Base-by-base conservation (phyloP, 2,113 vertebrate species). In the Nyctibius bracteatus region DNA sequence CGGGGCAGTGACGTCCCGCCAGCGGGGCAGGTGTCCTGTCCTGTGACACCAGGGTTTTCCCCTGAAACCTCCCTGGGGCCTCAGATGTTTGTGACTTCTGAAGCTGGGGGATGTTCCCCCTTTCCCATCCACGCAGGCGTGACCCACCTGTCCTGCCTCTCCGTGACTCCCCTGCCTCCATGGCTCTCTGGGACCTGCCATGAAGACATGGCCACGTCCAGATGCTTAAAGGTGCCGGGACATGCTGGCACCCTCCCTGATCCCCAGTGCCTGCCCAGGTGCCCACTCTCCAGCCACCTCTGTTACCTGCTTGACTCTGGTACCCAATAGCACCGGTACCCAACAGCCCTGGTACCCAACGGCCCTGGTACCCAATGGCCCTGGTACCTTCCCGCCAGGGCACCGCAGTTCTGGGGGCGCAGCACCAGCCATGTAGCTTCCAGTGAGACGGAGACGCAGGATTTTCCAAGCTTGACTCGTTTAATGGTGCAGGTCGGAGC, bases 191-290 rank as follows among this genome's bases (percentile, higher is more conserved):
- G 30, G 35, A 51, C 44, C 24, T 8, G n/a, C 35, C 19, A 0
- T 2, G 8, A 66, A 37, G 37, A 31, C 3, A 5, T 12, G 41
- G 51, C 41, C 6, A 1, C 5, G 4, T 19, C 21, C 3, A 1
- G 52, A 5, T 37, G 17, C 63, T 33, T 4, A 1, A 17, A 47
- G 63, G 43, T 33, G 23, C 28, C n/a, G 4, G 18, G 79, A 31
- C 27, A 14, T 1, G 13, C 41, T 12, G 59, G 23, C 18, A 9
- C 18, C 59, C 1, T 22, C 28, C 28, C 41, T 8, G 41, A n/a
- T 21, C 41, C 41, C 39, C 78, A 10, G 37, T 5, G 8, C 39
- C 15, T 23, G 18, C 41, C 71, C n/a, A n/a, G 5, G 2, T 5
- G 20, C 39, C 13, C 6, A 6, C 62, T 14, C 41, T 22, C 20